Conservation (phyloP, 2,888 invertebrate species). For the Melanchra persicariae region DNA sequence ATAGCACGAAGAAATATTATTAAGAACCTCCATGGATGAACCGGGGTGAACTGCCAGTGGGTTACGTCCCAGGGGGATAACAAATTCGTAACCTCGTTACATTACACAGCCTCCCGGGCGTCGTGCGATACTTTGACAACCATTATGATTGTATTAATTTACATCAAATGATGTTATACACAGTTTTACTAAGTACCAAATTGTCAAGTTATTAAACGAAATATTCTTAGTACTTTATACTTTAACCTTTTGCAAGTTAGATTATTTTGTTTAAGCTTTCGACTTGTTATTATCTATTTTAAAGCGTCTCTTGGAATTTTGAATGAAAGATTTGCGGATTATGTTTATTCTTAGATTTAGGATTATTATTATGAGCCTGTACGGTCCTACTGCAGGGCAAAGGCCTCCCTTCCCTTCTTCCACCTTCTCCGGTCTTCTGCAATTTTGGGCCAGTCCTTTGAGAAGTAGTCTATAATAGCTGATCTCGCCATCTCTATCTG, state of each 20-base stretch:
- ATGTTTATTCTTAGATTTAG: background rate
- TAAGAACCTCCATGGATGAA: constrained; percentile 70
- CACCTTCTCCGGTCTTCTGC: too few species aligned
- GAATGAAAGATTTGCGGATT: too few species aligned
- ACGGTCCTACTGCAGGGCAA: too few species aligned
- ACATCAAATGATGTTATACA: constrained; percentile 61
- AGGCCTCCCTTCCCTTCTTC: too few species aligned
- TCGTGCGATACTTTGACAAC: constrained; percentile 73
- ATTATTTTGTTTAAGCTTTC: constrained; percentile 20
- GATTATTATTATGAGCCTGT: too few species aligned
- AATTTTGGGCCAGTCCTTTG: too few species aligned
- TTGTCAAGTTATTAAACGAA: constrained; percentile 46
- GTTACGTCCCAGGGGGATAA: constrained; percentile 71
- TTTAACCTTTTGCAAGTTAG: constrained; percentile 21
- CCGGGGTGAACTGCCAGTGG: constrained; percentile 67
- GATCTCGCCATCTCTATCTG: too few species aligned
- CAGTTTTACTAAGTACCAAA: constrained; percentile 53
- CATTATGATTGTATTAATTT: constrained; percentile 73
- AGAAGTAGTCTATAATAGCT: too few species aligned
- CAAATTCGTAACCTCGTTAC: constrained; percentile 76
- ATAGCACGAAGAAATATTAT: constrained; percentile 73
- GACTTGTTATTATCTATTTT: background rate
- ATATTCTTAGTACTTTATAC: constrained; percentile 19
- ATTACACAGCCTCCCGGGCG: constrained; percentile 67
- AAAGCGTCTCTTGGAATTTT: background rate